Percentiles rank a stretch among this genome's conserved stretches.
Evolutionary conservation across 2,888 invertebrate species (phyloP).

Genomic region (Drymonia ruficornis): DNA sequence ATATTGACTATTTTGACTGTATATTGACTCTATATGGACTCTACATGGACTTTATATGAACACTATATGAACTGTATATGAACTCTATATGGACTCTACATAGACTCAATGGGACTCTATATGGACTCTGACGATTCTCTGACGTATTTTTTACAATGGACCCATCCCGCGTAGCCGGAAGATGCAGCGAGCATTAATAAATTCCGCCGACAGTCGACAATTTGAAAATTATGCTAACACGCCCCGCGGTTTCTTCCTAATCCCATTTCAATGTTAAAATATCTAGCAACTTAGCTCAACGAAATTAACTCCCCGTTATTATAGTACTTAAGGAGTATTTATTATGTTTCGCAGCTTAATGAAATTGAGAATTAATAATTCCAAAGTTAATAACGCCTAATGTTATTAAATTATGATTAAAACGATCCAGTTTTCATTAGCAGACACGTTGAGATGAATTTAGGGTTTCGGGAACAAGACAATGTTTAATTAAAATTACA

Average conservation of each 20-base stretch:
- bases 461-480: slow-evolving; percentile 25
- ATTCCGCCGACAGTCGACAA: slow-evolving; percentile 40
- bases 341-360: slow-evolving; percentile 16
- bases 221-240: slow-evolving; percentile 47
- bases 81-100: too few species aligned
- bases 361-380: slow-evolving; percentile 17
- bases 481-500: slow-evolving; percentile 40
- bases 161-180: slow-evolving; percentile 8
- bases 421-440: slow-evolving; percentile 25
- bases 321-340: slow-evolving; percentile 25
- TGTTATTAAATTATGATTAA: slow-evolving; percentile 31
- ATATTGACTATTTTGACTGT: too few species aligned
- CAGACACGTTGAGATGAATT: slow-evolving; percentile 30
- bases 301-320: slow-evolving; percentile 35
- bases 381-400: slow-evolving; percentile 22
- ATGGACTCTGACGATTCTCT: too few species aligned
- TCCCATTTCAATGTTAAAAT: slow-evolving; percentile 44
- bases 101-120: too few species aligned
- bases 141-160: slow-evolving; percentile 40
- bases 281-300: slow-evolving; percentile 25
- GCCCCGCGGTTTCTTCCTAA: slow-evolving; percentile 34
- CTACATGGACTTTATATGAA: too few species aligned
- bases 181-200: slow-evolving; percentile 36
- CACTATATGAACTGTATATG: too few species aligned
- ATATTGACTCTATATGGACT: too few species aligned